Base-by-base conservation (phyloP, 2,888 invertebrate genomes). In the Drosophila quinaria region DNA sequence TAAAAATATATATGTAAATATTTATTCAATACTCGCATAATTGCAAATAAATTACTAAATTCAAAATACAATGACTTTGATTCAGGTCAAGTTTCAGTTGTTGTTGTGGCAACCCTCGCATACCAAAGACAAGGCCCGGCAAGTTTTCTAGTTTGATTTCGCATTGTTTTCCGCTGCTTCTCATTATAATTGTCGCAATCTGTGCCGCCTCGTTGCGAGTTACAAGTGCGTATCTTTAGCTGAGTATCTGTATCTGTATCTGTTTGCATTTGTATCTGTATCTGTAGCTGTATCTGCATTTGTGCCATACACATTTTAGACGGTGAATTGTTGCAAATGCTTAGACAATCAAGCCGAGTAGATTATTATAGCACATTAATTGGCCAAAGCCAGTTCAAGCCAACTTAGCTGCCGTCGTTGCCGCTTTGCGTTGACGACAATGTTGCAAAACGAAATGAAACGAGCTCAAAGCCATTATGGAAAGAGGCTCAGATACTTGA, bases 131-230 rank as follows among this genome's bases (percentile, higher is more conserved):
- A 13, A 61, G 52, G 49, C 55, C 33, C 31, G 56, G 35, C 75
- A 62, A 64, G 75, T 67, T 74, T 87, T 84, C 87, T 62, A 70
- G 47, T 65, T 70, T 68, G 50, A 69, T 64, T 75, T 85, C 72
- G 88, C 83, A 84, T 84, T 84, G 88, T 72, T 79, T 82, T 70
- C 63, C 69, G 80, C 72, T 77, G 70, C 77, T 59, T 66, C 78
- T 72, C 80, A 80, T 82, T 88, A 80, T 88, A 84, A 84, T 84
- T 84, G 84, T 84, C 86, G 86, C 84, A 74, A 88, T 85, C 83
- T 69, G 84, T 80, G 88, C 86, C 88, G 84, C 88, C 83, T 88
- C 74, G 88, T 82, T 85, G 82, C 74, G 29, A 56, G 47, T 52
- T 54, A 74, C 78, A 80, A 73, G 78, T 79, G 79, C 79, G 81